Evolutionary conservation across 1,140 invertebrate species (phyloP), one percentile per base, ranked within the genome.

Genomic region (Drosophila truncata): DNA sequence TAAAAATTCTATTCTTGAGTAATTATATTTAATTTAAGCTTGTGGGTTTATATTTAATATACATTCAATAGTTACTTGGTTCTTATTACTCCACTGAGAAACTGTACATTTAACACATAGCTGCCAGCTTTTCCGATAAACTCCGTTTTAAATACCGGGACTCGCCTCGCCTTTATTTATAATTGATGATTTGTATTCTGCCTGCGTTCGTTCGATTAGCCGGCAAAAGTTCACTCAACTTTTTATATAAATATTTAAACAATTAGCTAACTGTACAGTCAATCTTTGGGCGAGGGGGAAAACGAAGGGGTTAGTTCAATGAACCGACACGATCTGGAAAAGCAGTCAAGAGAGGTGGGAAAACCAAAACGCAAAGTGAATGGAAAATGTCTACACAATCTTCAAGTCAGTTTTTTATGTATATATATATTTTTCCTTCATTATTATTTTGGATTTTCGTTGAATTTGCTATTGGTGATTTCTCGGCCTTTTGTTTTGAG

Each of bases 331-430:
- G 49, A 23, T 66, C 55, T 87, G 84, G 80, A 88, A 87, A 87
- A 88, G 64, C 84, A 87, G 88, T 87, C 84, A 87, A 87, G 67
- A 63, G 80, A 52, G 77, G 62, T 71, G 84, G 85, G 78, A 88
- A 87, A 87, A 84, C 77, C 77, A 72, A 88, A 87, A 87, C 84
- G 80, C 85, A 87, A 87, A 87, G 84, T 87, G 84, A 87, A 87
- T 88, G 84, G 84, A 87, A 87, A 87, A 90, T 88, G 85, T 91
- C 85, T 88, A 77, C 86, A 88, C 73, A 88, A 63, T 87, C 49
- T 70, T 23, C 63, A 31, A 54, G 63, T 78, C 52, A 64, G 74
- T 78, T 65, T 80, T 63, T 64, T 57, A 23, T 44, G 27, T 64
- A 29, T 39, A 50, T 62, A 54, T 23, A 37, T 37, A 25, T 55